Evolutionary conservation across 37 sponge, comb jelly and placozoan species (phyloP).

Genomic region (Bolinopsis microptera): DNA sequence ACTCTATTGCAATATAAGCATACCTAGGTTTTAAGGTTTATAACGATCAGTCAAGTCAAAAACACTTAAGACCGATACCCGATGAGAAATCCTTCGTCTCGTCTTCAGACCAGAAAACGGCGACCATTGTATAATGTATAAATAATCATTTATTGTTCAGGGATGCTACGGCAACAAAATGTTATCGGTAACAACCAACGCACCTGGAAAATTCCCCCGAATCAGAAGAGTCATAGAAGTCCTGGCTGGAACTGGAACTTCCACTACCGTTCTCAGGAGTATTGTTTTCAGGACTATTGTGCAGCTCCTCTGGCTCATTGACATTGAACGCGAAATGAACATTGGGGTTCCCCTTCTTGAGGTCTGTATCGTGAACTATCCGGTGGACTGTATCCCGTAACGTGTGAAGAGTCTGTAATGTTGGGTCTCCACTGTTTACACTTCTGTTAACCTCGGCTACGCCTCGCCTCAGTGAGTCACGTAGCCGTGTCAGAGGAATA

Average conservation of each 20-base stretch:
- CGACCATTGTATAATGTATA: too few relatives aligned
- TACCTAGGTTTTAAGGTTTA: too few relatives aligned
- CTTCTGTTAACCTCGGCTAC: not conserved
- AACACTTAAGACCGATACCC: too few relatives aligned
- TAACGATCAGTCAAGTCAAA: too few relatives aligned
- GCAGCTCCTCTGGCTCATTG: not conserved
- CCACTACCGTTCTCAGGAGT: not conserved
- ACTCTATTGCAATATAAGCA: too few relatives aligned
- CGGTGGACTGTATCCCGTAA: not conserved
- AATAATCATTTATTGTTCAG: too few relatives aligned
- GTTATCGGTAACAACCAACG: not conserved
- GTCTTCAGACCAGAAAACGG: too few relatives aligned
- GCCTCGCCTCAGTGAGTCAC: not conserved
- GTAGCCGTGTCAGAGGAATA: not conserved
- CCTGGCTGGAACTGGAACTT: not conserved
- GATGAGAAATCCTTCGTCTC: too few relatives aligned
- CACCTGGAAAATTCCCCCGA: not conserved
- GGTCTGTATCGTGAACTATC: not conserved
- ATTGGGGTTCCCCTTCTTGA: not conserved
- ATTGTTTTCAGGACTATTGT: too few relatives aligned
- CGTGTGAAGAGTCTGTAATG: not conserved
- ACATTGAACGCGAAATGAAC: not conserved
- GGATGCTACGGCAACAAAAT: too few relatives aligned
- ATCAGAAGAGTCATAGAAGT: not conserved
- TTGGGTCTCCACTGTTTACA: not conserved